phyloP scores from a whole-genome alignment of 2,797 vertebrate species.

The Staurois parvus region DNA sequence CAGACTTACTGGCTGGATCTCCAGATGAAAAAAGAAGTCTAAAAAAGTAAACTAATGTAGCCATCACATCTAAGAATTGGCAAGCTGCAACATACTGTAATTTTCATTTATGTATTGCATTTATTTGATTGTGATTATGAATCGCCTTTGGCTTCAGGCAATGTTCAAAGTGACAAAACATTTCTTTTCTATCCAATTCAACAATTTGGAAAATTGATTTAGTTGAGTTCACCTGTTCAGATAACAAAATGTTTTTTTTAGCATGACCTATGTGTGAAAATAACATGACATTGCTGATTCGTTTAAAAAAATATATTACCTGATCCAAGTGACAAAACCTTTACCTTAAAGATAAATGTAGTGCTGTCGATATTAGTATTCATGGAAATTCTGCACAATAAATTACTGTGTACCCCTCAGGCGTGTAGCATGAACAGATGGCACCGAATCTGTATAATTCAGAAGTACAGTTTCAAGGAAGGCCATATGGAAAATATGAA shows the following conservation, averaged over 20 bases:
- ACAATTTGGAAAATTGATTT: conserved; percentile 4
- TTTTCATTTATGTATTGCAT: not conserved
- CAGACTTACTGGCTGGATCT: too few species aligned
- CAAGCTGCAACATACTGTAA: not conserved
- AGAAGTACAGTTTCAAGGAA: conserved; percentile 47
- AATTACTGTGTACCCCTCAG: conserved; percentile 57
- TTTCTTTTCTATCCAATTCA: not conserved
- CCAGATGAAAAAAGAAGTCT: too few species aligned
- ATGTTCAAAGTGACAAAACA: not conserved
- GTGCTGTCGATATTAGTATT: conserved; percentile 51
- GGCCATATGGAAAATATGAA: conserved; percentile 62
- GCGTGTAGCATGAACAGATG: conserved; percentile 55
- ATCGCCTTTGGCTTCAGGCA: not conserved
- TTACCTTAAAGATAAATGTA: conserved; percentile 45
- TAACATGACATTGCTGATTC: conserved; percentile 45
- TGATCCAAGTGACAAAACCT: conserved; percentile 52
- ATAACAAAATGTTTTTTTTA: conserved; percentile 26
- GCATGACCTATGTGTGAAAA: conserved; percentile 40
- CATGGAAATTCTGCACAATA: conserved; percentile 56
- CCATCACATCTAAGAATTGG: too few species aligned
- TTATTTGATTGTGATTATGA: not conserved
- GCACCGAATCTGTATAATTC: conserved; percentile 45
- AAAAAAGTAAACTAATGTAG: too few species aligned
- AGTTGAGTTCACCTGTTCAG: conserved; percentile 16
- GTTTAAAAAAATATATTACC: conserved; percentile 48